Base-by-base conservation (phyloP, 2,888 invertebrate species). In the Penaeus monodon region DNA sequence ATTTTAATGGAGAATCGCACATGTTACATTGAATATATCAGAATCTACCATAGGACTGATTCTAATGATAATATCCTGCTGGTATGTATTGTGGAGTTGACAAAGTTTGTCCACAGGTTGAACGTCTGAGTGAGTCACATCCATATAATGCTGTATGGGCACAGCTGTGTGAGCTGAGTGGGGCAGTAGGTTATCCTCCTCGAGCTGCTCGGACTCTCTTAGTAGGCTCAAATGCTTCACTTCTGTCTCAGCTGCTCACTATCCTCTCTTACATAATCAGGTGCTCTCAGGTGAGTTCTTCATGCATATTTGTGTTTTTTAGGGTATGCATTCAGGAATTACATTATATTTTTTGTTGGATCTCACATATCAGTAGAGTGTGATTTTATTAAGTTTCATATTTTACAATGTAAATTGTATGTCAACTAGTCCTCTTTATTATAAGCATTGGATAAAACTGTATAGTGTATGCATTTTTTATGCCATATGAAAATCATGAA, bases 121-220 rank as follows among this genome's bases (percentile, higher is more conserved):
- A 93, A 89, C 91, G 92, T 7, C 90, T 93, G 65, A 94, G 94
- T 7, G 94, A 94, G 90, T 94, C 94, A 89, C 94, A 95, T 91
- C 96, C 97, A 0, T 97, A 97, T 92, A 98, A 97, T 93, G 97
- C 97, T 0, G 92, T 97, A 0, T 97, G 97, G 97, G 96, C 96
- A 0, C 98, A 98, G 91, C 94, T 98, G 89, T 95, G 95, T 64
- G 97, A 98, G 92, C 93, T 98, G 49, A 96, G 96, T 92, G 98
- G 97, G n/a, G 96, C 96, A 82, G 94, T 96, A 74, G 97, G 96
- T 2, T 94, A 94, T 92, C 97, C 97, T 0, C 94, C 95, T 0
- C 95, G 95, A 92, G 93, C 96, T 66, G 95, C 96, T 0, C 95
- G 96, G 89, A 97, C 98, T 8, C 92, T 94, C n/a, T 94, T 98